Conservation (phyloP, 2,797 vertebrate species). For the Rhinoraja longicauda region DNA sequence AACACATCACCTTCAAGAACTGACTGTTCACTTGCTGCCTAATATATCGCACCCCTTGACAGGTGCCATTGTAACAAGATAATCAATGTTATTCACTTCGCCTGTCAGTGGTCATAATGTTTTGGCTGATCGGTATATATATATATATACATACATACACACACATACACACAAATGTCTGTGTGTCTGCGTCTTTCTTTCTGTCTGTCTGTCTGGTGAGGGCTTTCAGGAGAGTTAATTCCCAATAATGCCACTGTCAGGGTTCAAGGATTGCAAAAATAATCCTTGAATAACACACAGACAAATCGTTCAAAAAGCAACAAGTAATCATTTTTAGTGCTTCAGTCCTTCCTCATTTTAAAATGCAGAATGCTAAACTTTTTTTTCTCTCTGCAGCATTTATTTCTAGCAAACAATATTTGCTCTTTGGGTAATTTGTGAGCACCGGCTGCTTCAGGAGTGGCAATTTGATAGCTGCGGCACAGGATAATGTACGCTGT, state of each 20-base stretch:
- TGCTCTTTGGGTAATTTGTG: not conserved
- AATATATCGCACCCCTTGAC: too few relatives aligned
- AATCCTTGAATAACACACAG: not conserved
- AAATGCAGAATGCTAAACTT: not conserved
- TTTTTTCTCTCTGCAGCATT: not conserved
- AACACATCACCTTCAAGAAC: too few relatives aligned
- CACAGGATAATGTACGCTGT: not conserved
- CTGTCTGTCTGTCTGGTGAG: too few relatives aligned
- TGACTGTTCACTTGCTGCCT: too few relatives aligned
- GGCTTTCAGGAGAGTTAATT: too few relatives aligned
- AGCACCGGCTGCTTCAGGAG: not conserved
- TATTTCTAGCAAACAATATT: not conserved
- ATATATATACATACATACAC: too few relatives aligned
- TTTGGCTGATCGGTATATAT: too few relatives aligned
- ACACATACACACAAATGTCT: too few relatives aligned
- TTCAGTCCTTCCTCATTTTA: not conserved
- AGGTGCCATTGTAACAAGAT: too few relatives aligned
- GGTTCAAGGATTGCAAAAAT: not conserved
- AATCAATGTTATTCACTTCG: too few relatives aligned
- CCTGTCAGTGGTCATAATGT: too few relatives aligned
- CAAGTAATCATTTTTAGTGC: not conserved
- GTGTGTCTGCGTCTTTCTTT: not conserved
- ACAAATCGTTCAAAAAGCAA: not conserved
- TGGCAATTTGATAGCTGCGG: not conserved
- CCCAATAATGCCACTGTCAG: not conserved